Base-by-base conservation (phyloP, 2,888 invertebrate species). In the Dynastes tityus region DNA sequence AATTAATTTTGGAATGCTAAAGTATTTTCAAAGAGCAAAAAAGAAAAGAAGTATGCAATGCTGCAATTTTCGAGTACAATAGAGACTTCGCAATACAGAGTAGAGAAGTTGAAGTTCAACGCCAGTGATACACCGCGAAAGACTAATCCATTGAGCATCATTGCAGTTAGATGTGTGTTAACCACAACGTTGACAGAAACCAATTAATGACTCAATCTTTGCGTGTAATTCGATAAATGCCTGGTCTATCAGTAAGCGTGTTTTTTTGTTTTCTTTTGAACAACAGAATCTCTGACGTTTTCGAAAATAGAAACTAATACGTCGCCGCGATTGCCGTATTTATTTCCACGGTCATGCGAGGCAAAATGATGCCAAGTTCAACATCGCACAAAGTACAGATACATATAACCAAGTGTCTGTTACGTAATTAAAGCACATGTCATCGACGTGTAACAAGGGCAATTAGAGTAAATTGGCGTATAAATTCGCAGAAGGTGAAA, bases 351-450 rank as follows among this genome's bases (percentile, higher is more conserved):
- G 65, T 45, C 65, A 65, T 65, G 65, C 22, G 16, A n/a, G 40
- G 45, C 6, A 40, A 51, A 68, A 68, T 22, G 68, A 68, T 68
- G 68, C 68, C 68, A 68, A 68, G 68, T 68, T 68, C 68, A 68
- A 11, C 49, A 32, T 29, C 68, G 55, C 29, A 27, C 51, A 16
- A 68, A 11, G 51, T n/a, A 13, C 49, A 40, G 51, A 13, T 65
- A 4, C 49, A 51, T n/a, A 22, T 51, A 29, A 68, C 11, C 27
- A 9, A 22, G 1, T 6, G 22, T 27, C 40, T 22, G 40, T 68
- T 68, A 68, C 29, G 13, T 51, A 68, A 68, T 68, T 11, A 65
- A 32, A 32, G 6, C 45, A 45, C 45, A 45, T 45, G 22, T 61
- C 27, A 45, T 8, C 45, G 45, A 61, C 27, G 29, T 61, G 61